Evolutionary conservation across 2,113 vertebrate genomes (phyloP).

Genomic region (Centrocercus urophasianus): DNA sequence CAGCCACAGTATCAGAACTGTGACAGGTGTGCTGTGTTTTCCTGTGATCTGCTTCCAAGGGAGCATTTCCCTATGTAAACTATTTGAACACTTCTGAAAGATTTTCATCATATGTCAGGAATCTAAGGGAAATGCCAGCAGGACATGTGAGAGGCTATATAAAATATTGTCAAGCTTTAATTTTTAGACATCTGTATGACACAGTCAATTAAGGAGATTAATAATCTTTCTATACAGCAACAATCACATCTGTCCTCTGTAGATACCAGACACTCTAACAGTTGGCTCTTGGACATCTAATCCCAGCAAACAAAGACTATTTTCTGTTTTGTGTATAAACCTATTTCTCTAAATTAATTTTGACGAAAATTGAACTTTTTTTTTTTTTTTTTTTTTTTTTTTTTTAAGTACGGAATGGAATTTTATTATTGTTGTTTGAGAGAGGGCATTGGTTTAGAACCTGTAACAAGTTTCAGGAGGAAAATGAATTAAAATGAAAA

Average conservation of each 20-base stretch:
- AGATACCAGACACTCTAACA: not conserved
- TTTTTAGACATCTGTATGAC: not conserved
- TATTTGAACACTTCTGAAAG: not conserved
- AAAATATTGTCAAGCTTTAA: not conserved
- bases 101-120: not conserved
- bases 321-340: conserved; percentile 57
- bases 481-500: conserved; percentile 40
- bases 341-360: conserved; percentile 48
- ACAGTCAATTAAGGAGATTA: not conserved
- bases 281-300: conserved; percentile 46
- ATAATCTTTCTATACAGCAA: not conserved
- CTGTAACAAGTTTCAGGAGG: conserved; percentile 13
- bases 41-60: not conserved
- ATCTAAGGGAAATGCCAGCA: not conserved
- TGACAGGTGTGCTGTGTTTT: not conserved
- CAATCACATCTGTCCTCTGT: not conserved
- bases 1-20: not conserved
- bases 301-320: conserved; percentile 40
- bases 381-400: too few relatives aligned
- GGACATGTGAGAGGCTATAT: not conserved
- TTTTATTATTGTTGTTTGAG: conserved; percentile 49
- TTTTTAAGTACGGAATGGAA: conserved; percentile 35
- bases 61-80: not conserved
- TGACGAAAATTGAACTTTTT: conserved; percentile 3
- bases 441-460: conserved; percentile 40